phyloP scores from a whole-genome alignment of 2,888 invertebrate genomes.

The Drosophila atripex region DNA sequence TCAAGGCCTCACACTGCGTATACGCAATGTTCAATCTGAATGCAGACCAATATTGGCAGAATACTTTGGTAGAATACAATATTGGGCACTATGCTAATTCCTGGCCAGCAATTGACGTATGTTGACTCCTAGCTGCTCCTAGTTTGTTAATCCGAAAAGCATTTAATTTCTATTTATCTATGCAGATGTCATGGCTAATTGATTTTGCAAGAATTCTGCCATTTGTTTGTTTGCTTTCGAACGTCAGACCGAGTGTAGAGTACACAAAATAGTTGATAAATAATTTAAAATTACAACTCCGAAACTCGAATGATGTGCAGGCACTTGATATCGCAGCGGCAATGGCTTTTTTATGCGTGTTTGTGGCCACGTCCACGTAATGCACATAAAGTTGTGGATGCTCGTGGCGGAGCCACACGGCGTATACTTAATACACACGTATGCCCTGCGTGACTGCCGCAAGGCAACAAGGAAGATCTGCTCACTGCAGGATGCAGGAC shows the following conservation, averaged over 20 bases:
- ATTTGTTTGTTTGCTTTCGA: slow-evolving; percentile 19
- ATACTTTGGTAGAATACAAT: slow-evolving; percentile 15
- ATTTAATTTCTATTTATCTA: slow-evolving; percentile 32
- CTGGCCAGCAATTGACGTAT: slow-evolving; percentile 4
- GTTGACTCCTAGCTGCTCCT: slow-evolving; percentile 28
- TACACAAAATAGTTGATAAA: neutral
- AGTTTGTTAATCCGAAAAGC: slow-evolving; percentile 8
- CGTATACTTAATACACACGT: slow-evolving; percentile 76
- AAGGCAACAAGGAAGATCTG: slow-evolving; percentile 24
- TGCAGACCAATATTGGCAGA: slow-evolving; percentile 36
- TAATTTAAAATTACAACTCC: slow-evolving; percentile 35
- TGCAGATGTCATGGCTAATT: slow-evolving; percentile 50
- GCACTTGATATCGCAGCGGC: slow-evolving; percentile 35
- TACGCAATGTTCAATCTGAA: slow-evolving; percentile 33
- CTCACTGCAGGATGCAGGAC: slow-evolving; percentile 1
- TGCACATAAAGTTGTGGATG: slow-evolving; percentile 64
- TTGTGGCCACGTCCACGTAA: slow-evolving; percentile 75
- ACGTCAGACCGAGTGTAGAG: neutral
- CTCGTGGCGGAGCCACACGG: slow-evolving; percentile 62
- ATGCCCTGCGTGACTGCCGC: slow-evolving; percentile 69
- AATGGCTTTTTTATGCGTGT: slow-evolving; percentile 38
- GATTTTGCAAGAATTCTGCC: slow-evolving; percentile 31
- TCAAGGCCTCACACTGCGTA: slow-evolving; percentile 31
- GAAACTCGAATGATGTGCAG: slow-evolving; percentile 33
- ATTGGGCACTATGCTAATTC: slow-evolving; percentile 22